These are phyloP conservation scores for Pammene aurita DNA, from an alignment of 2,888 invertebrate genomes.

Conservation along the genomic window DNA sequence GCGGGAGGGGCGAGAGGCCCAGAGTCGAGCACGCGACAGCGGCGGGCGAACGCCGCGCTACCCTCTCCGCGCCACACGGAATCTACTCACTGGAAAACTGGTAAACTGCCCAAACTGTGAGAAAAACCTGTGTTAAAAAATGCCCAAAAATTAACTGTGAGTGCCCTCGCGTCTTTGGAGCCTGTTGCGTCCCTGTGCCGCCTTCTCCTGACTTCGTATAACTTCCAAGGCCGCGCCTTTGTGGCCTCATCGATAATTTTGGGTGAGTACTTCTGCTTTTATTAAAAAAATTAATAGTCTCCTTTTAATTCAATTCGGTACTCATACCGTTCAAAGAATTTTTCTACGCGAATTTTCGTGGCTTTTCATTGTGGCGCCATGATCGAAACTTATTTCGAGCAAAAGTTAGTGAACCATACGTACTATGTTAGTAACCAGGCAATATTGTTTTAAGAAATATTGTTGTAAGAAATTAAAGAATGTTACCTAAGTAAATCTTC, in stretches of 20 bases:
- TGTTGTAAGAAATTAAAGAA: too few species aligned
- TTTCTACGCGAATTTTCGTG: not conserved
- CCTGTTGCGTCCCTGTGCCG: constrained; percentile 62
- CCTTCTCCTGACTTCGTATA: constrained; percentile 47
- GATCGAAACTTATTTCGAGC: not conserved
- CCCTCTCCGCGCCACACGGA: constrained; percentile 53
- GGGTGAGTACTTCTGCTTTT: constrained; percentile 67
- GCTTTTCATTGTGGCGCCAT: not conserved
- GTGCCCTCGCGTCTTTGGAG: constrained; percentile 49
- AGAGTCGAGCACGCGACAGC: constrained; percentile 73
- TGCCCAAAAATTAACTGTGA: constrained; percentile 61
- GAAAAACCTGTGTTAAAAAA: constrained; percentile 64
- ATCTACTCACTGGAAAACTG: constrained; percentile 47
- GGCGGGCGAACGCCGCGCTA: constrained; percentile 75
- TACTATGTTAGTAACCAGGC: not conserved
- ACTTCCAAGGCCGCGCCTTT: constrained; percentile 56
- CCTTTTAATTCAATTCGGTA: not conserved
- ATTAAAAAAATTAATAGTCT: constrained; percentile 45
- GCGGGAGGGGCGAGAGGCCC: constrained; percentile 53
- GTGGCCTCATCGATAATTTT: constrained; percentile 58
- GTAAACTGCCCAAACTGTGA: constrained; percentile 57
- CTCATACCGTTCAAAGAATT: not conserved
- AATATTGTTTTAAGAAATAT: not conserved
- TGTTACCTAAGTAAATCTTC: too few species aligned
- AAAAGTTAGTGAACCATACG: constrained; percentile 5